Conservation (phyloP, 2,797 vertebrate species). For the Aotus griseimembra region DNA sequence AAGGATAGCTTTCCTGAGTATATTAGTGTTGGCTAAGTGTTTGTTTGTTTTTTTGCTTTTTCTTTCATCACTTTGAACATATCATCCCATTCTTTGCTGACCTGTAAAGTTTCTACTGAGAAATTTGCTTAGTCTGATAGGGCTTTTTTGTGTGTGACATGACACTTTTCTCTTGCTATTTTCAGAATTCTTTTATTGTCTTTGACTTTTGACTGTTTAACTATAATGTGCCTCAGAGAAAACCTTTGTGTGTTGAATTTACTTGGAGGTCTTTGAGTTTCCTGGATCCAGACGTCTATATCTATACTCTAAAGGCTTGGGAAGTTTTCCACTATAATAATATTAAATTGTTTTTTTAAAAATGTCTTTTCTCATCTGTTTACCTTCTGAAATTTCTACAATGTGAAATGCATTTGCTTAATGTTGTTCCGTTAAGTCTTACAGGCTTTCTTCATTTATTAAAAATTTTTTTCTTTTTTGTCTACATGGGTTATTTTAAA, state of each 20-base stretch:
- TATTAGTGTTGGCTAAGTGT: neutral
- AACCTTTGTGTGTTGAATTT: neutral
- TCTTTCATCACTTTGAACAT: neutral
- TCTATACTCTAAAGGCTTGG: neutral
- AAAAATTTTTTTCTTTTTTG: neutral
- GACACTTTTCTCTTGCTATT: neutral
- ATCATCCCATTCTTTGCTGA: neutral
- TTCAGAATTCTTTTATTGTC: neutral
- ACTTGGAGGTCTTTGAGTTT: neutral
- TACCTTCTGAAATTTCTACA: neutral
- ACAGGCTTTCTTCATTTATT: neutral
- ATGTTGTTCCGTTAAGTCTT: neutral
- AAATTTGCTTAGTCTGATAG: neutral
- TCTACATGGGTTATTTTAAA: neutral
- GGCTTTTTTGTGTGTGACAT: neutral
- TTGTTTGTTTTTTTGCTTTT: neutral
- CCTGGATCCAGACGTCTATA: neutral
- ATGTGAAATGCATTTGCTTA: neutral
- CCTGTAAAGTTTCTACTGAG: neutral
- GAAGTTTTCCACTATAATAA: neutral
- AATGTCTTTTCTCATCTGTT: neutral
- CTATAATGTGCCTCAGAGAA: neutral
- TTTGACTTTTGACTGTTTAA: neutral
- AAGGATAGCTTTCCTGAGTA: neutral
- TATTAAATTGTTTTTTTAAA: neutral